These are phyloP conservation scores for Phalacrocorax brasilianus DNA, from an alignment of 2,113 vertebrate species.

Conservation along the genomic window DNA sequence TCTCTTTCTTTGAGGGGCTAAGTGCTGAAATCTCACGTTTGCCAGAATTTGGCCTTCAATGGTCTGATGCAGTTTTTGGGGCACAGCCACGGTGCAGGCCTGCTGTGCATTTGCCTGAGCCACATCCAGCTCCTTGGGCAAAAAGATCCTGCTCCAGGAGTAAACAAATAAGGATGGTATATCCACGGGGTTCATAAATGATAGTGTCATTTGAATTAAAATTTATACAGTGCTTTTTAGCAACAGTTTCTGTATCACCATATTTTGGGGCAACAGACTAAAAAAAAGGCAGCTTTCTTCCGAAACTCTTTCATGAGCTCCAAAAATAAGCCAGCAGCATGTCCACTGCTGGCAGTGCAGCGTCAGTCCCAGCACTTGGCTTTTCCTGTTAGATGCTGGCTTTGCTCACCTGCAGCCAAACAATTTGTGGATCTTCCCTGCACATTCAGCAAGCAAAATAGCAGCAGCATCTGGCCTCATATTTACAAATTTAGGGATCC, in stretches of 20 bases:
- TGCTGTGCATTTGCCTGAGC: not conserved
- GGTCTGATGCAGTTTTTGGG: not conserved
- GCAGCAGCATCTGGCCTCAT: not conserved
- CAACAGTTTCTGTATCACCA: not conserved
- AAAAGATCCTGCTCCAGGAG: not conserved
- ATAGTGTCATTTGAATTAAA: not conserved
- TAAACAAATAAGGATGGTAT: not conserved
- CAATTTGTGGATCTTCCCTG: not conserved
- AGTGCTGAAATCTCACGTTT: not conserved
- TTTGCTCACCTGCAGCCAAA: not conserved
- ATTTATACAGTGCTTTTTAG: not conserved
- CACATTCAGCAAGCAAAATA: not conserved
- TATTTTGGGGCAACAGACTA: not conserved
- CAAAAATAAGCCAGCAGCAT: not conserved
- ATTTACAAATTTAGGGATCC: not conserved
- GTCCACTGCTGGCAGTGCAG: too few species aligned
- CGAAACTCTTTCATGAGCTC: not conserved
- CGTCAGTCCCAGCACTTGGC: too few species aligned
- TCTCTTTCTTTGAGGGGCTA: not conserved
- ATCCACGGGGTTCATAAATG: not conserved
- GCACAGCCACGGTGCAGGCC: not conserved
- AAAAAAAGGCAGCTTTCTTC: not conserved
- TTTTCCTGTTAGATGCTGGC: not conserved
- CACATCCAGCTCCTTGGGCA: not conserved
- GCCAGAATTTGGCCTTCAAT: not conserved